Evolutionary conservation across 1,140 invertebrate genomes (phyloP).

Genomic region (Cyphomyrmex costatus): DNA sequence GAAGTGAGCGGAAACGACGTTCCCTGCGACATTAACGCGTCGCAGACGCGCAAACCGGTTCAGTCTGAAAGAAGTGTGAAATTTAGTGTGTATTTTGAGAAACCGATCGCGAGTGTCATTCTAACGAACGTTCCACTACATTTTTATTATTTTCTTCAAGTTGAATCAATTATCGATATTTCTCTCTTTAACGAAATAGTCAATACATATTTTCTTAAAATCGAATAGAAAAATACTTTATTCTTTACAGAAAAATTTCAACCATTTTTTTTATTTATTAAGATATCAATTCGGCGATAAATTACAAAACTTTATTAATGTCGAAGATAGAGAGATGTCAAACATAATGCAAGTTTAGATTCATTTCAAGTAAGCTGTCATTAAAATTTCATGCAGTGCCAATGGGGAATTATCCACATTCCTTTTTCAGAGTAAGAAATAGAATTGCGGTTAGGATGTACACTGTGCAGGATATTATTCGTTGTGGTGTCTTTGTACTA

Average conservation of each 20-base stretch:
- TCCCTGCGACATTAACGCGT: slow-evolving; percentile 53
- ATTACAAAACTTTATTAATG: neutral
- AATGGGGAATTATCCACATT: slow-evolving; percentile 6
- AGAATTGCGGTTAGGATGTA: slow-evolving; percentile 21
- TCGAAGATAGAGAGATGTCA: neutral
- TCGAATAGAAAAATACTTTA: neutral
- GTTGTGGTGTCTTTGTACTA: neutral
- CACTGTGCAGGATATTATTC: slow-evolving; percentile 31
- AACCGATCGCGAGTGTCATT: neutral
- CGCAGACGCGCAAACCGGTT: slow-evolving; percentile 34
- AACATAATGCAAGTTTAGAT: neutral
- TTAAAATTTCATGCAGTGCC: slow-evolving; percentile 22
- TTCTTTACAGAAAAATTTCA: neutral
- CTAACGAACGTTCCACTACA: neutral
- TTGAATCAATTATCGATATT: neutral
- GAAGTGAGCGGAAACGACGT: slow-evolving; percentile 61
- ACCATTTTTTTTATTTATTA: neutral
- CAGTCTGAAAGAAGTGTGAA: neutral
- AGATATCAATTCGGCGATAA: neutral
- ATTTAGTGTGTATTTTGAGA: neutral
- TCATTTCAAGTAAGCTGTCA: slow-evolving; percentile 9
- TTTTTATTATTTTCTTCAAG: neutral
- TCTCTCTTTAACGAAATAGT: neutral
- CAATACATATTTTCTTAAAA: neutral
- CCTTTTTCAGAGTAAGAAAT: neutral